Conservation (phyloP, 2,888 invertebrate genomes). For the Hypolimnas misippus region DNA sequence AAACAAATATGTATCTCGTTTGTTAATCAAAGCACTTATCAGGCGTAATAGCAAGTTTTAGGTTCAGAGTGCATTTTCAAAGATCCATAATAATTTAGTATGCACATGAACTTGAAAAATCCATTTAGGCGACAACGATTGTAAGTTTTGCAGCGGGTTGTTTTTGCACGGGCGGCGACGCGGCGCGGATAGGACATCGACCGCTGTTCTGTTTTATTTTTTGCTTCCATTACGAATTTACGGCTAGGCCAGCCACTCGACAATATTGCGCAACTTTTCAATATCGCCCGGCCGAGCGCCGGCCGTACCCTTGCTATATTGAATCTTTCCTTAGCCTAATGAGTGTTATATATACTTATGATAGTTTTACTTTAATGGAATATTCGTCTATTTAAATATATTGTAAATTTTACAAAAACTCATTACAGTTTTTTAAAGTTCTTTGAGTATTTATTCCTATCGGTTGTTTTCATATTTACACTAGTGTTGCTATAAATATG, state of each 20-base stretch:
- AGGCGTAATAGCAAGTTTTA: neutral
- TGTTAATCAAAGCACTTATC: too few relatives aligned
- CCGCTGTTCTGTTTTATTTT: slow-evolving; percentile 73
- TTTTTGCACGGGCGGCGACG: slow-evolving; percentile 66
- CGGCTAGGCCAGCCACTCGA: slow-evolving; percentile 76
- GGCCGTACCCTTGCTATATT: slow-evolving; percentile 70
- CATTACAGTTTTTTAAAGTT: too few relatives aligned
- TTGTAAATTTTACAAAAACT: too few relatives aligned
- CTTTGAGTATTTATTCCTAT: too few relatives aligned
- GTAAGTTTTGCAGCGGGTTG: slow-evolving; percentile 70
- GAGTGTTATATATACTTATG: slow-evolving; percentile 52
- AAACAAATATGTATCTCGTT: too few relatives aligned
- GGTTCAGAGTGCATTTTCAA: neutral
- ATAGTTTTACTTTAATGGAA: slow-evolving; percentile 22
- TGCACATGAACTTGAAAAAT: slow-evolving; percentile 66
- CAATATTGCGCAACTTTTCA: slow-evolving; percentile 84
- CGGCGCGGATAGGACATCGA: slow-evolving; percentile 56
- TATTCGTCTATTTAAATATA: slow-evolving; percentile 9
- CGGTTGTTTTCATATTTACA: too few relatives aligned
- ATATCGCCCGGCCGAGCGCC: slow-evolving; percentile 73
- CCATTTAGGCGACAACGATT: slow-evolving; percentile 64
- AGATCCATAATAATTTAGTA: slow-evolving; percentile 3
- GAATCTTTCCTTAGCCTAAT: slow-evolving; percentile 75
- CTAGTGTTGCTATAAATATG: too few relatives aligned
- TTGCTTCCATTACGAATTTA: slow-evolving; percentile 83